These are phyloP conservation scores for Dynastes maya DNA, from an alignment of 2,888 invertebrate genomes.

Conservation along the genomic window DNA sequence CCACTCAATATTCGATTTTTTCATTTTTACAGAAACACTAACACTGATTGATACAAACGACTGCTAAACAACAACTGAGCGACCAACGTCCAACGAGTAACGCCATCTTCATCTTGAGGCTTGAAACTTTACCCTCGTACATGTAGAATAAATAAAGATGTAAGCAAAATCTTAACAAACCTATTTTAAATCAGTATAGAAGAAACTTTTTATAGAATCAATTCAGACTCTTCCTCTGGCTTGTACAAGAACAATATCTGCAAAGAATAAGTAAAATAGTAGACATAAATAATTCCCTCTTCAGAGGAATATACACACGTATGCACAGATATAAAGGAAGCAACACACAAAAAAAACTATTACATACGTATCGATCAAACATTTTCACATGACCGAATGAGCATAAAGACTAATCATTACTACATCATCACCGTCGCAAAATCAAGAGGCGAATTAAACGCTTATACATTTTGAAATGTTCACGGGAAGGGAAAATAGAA, in stretches of 20 bases:
- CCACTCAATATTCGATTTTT: too few species aligned
- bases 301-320: conserved; percentile 21
- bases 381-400: conserved; percentile 55
- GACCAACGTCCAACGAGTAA: too few species aligned
- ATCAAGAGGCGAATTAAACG: conserved; percentile 45
- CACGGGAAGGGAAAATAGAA: conserved; percentile 17
- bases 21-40: too few species aligned
- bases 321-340: conserved; percentile 1
- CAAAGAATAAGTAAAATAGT: conserved; percentile 26
- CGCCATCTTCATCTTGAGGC: too few species aligned
- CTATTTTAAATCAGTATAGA: too few species aligned
- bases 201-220: conserved; percentile 4
- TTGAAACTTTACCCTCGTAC: too few species aligned
- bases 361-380: conserved; percentile 56
- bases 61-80: too few species aligned
- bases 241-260: conserved; percentile 25
- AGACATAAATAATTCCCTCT: conserved; percentile 22
- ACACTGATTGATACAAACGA: too few species aligned
- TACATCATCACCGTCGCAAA: conserved; percentile 57
- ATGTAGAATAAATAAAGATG: too few species aligned
- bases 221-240: conserved; percentile 6
- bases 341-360: conserved; percentile 17
- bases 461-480: conserved; percentile 20
- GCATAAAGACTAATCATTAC: conserved; percentile 61
- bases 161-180: too few species aligned